Evolutionary conservation across 2,888 invertebrate species (phyloP).

Genomic region (Cephus rjabovi): DNA sequence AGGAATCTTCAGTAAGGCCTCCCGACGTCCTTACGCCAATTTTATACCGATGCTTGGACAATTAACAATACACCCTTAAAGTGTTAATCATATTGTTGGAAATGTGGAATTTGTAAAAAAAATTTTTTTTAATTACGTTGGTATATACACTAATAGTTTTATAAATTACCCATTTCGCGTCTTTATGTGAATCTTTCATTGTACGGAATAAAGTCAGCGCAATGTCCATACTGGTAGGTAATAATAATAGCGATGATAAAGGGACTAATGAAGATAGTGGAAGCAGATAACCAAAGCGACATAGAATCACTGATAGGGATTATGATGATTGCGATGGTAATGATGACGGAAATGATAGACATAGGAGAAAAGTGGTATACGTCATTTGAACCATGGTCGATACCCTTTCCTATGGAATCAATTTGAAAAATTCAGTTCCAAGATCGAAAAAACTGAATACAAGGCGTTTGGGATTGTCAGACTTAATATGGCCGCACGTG

Average conservation of each 20-base stretch:
- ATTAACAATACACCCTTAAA: not conserved
- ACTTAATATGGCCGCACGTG: not conserved
- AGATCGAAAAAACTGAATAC: not conserved
- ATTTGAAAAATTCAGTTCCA: not conserved
- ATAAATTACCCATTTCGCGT: not conserved
- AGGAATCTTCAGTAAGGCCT: not conserved
- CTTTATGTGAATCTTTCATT: too few relatives aligned
- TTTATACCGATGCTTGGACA: not conserved
- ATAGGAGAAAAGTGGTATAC: not conserved
- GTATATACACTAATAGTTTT: not conserved
- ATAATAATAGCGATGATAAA: not conserved
- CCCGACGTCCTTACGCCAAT: not conserved
- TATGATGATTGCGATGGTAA: not conserved
- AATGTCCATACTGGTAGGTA: not conserved
- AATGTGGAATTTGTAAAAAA: not conserved
- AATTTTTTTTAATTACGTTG: not conserved
- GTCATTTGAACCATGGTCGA: not conserved
- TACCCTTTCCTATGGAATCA: not conserved
- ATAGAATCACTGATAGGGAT: not conserved
- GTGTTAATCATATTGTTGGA: not conserved
- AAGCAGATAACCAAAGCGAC: not conserved
- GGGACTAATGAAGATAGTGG: not conserved
- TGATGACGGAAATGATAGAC: not conserved
- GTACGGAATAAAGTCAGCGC: not conserved
- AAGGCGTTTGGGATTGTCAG: not conserved